Evolutionary conservation across 2,113 vertebrate species (phyloP).

Genomic region (Ciconia stormi): DNA sequence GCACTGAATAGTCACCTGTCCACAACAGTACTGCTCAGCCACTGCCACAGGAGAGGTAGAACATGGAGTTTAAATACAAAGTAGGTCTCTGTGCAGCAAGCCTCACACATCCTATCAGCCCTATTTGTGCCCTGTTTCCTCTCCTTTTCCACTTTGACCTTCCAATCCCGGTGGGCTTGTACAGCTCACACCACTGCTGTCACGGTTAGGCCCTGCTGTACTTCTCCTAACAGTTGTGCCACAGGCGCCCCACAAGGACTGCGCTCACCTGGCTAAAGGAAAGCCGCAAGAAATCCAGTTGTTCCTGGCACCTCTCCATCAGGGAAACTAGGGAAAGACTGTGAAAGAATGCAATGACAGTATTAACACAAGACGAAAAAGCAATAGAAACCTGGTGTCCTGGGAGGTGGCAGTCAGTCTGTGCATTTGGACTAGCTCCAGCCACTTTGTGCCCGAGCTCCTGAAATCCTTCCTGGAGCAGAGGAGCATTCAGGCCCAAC

Average conservation of each 20-base stretch:
- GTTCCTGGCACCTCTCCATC: background rate
- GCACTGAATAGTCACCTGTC: background rate
- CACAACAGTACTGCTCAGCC: background rate
- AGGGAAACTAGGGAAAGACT: background rate
- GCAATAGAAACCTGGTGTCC: background rate
- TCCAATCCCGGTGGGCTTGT: background rate
- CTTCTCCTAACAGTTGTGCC: background rate
- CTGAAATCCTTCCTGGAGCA: background rate
- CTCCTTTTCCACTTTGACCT: background rate
- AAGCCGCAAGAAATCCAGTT: background rate
- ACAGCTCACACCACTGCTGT: background rate
- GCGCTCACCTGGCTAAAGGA: background rate
- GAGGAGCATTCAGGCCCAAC: background rate
- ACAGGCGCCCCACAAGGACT: background rate
- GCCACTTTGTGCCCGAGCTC: background rate
- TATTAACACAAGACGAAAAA: background rate
- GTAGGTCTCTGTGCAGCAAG: background rate
- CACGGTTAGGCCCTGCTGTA: background rate
- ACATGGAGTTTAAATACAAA: background rate
- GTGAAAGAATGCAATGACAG: fast-evolving
- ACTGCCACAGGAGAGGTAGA: background rate
- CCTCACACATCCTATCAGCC: background rate
- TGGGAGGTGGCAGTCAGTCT: background rate
- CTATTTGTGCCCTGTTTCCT: background rate
- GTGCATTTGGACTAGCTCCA: background rate